Evolutionary conservation across 1,140 invertebrate species (phyloP).

Genomic region (Halictus rubicundus): DNA sequence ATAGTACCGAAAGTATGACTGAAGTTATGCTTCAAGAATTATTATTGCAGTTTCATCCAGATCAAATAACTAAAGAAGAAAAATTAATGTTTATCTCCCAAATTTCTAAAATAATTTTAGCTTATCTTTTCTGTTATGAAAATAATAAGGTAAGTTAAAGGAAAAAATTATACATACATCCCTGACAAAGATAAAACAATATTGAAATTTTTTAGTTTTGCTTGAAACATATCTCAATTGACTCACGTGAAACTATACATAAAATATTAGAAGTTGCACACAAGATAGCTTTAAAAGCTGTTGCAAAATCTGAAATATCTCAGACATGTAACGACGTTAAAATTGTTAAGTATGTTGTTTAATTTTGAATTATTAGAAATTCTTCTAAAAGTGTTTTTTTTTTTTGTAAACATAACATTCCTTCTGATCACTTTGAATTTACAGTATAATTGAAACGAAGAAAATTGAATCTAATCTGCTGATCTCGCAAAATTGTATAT

Average conservation of each 20-base stretch:
- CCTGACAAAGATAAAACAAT: neutral
- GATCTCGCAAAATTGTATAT: slow-evolving; percentile 20
- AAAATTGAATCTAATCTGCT: neutral
- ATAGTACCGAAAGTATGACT: neutral
- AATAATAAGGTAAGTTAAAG: slow-evolving; percentile 25
- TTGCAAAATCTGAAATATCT: slow-evolving; percentile 17
- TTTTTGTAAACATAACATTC: neutral
- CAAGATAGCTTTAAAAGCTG: slow-evolving; percentile 23
- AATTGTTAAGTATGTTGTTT: slow-evolving; percentile 28
- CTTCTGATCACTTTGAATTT: neutral
- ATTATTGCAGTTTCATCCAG: slow-evolving; percentile 21
- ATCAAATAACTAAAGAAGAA: slow-evolving; percentile 8
- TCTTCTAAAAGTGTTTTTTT: too few species aligned
- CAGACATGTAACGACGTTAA: neutral
- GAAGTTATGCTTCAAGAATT: slow-evolving; percentile 7
- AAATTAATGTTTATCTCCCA: slow-evolving; percentile 26
- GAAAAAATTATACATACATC: neutral
- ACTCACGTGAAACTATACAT: slow-evolving; percentile 13
- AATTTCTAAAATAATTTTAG: slow-evolving; percentile 42
- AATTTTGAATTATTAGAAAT: neutral
- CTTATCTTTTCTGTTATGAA: slow-evolving; percentile 15
- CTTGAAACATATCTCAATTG: slow-evolving; percentile 7
- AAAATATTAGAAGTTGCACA: slow-evolving; percentile 37
- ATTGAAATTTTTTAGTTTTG: slow-evolving; percentile 24
- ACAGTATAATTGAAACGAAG: slow-evolving; percentile 26